Evolutionary conservation across 2,797 vertebrate genomes (phyloP).

Genomic region (Cuculus canorus): DNA sequence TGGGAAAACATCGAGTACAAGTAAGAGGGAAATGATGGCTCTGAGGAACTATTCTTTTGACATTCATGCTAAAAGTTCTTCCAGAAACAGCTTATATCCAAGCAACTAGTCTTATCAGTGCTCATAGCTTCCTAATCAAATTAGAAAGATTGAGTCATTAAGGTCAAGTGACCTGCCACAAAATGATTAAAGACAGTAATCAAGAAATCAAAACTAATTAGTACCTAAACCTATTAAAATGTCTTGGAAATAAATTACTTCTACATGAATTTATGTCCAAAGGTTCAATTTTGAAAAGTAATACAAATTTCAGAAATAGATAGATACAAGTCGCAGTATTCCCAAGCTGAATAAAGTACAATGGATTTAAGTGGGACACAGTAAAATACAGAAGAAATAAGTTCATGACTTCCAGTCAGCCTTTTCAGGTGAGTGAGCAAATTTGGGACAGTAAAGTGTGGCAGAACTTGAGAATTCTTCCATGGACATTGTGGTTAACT

Average conservation of each 20-base stretch:
- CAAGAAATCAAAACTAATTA: slow-evolving; percentile 65
- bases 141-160: slow-evolving; percentile 65
- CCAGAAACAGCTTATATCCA: slow-evolving; percentile 36
- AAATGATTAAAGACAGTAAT: slow-evolving; percentile 67
- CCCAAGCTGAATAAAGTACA: neutral
- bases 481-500: neutral
- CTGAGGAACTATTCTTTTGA: slow-evolving; percentile 38
- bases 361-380: neutral
- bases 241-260: slow-evolving; percentile 51
- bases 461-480: neutral
- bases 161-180: slow-evolving; percentile 51
- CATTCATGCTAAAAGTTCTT: slow-evolving; percentile 22
- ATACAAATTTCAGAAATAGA: neutral
- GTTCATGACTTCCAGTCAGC: neutral
- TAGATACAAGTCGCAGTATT: neutral
- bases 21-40: slow-evolving; percentile 32
- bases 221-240: slow-evolving; percentile 52
- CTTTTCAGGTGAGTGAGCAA: neutral
- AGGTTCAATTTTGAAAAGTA: neutral
- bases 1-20: neutral
- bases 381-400: neutral
- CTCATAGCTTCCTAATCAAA: slow-evolving; percentile 46
- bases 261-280: slow-evolving; percentile 7
- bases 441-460: neutral
- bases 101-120: neutral